Percentiles rank a stretch among this genome's conserved stretches.
These are phyloP conservation scores for Cosmorhoe ocellata DNA, from an alignment of 2,888 invertebrate genomes.

Conservation along the genomic window DNA sequence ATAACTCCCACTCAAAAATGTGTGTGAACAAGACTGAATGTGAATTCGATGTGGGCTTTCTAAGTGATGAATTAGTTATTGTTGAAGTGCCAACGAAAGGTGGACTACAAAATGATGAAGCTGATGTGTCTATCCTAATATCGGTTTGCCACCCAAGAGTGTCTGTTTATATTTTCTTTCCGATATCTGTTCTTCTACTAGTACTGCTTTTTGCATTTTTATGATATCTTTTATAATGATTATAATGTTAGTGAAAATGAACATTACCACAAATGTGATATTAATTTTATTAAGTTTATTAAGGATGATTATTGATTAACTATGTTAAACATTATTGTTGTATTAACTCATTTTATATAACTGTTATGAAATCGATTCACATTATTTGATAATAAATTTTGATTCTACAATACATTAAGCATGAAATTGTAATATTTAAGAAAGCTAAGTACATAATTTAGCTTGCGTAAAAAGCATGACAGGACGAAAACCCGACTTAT, in stretches of 20 bases:
- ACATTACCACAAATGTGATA: constrained; percentile 77
- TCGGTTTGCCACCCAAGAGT: constrained; percentile 92
- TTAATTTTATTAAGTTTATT: constrained; percentile 67
- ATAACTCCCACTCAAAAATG: constrained; percentile 84
- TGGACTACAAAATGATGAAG: constrained; percentile 90
- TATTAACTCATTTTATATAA: constrained; percentile 29
- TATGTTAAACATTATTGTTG: constrained; percentile 29
- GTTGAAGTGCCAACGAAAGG: constrained; percentile 92
- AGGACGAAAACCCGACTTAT: constrained; percentile 3
- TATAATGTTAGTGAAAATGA: constrained; percentile 62
- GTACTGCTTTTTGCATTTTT: constrained; percentile 92
- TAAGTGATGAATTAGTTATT: constrained; percentile 90
- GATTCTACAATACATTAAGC: constrained; percentile 15
- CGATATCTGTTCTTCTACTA: constrained; percentile 88
- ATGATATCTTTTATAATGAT: constrained; percentile 76
- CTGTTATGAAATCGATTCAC: constrained; percentile 32
- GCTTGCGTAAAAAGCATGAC: neutral
- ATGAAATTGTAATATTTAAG: constrained; percentile 6
- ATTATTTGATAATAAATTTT: constrained; percentile 27
- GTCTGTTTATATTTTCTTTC: constrained; percentile 90
- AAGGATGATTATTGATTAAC: constrained; percentile 23
- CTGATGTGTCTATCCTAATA: constrained; percentile 86
- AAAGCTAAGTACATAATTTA: constrained; percentile 3
- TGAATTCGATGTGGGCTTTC: constrained; percentile 86
- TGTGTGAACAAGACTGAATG: constrained; percentile 91